Evolutionary conservation across 2,113 vertebrate genomes (phyloP).

Genomic region (Sus scrofa): T2T-Sscrofa CM000818.6:91485001-91485500

Average conservation of each 20-base stretch:
- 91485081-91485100: not conserved
- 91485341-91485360: not conserved
- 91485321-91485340: slow-evolving; percentile 78
- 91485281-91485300: slow-evolving; percentile 74
- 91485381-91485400: slow-evolving; percentile 76
- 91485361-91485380: slow-evolving; percentile 80
- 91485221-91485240: slow-evolving; percentile 86
- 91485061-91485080: slow-evolving; percentile 59
- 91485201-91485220: slow-evolving; percentile 84
- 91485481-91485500: not conserved
- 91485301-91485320: slow-evolving; percentile 85
- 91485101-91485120: not conserved
- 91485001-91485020: not conserved
- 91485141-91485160: slow-evolving; percentile 81
- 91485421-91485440: slow-evolving; percentile 68
- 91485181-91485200: slow-evolving; percentile 82
- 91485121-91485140: slow-evolving; percentile 79
- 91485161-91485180: slow-evolving; percentile 84
- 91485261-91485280: slow-evolving; percentile 82
- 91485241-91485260: slow-evolving; percentile 82
- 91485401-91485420: slow-evolving; percentile 71
- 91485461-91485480: accelerated
- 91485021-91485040: slow-evolving; percentile 62
- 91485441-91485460: not conserved
- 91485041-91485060: slow-evolving; percentile 3